Percentiles rank a stretch among this genome's conserved stretches.
Conservation (phyloP, 2,797 vertebrate species). For the Neosilurus mollespiculum region DNA sequence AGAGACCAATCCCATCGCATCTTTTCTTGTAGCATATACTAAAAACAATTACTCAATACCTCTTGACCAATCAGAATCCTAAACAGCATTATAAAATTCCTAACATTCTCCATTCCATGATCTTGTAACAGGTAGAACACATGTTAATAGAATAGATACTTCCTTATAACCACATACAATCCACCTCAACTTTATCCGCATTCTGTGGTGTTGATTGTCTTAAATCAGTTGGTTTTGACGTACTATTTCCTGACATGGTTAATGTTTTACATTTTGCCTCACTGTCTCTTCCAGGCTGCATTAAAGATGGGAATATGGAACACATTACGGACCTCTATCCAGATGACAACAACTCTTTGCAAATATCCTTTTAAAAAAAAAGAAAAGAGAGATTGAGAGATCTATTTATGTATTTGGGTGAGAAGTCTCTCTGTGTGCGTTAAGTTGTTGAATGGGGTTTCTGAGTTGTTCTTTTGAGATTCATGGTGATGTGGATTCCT, state of each 20-base stretch:
- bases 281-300: constrained; percentile 71
- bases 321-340: constrained; percentile 82
- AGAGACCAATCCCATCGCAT: background rate
- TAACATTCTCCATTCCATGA: background rate
- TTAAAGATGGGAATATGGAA: constrained; percentile 64
- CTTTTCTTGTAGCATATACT: background rate
- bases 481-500: background rate
- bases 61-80: background rate
- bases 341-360: constrained; percentile 83
- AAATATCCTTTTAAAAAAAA: constrained; percentile 86
- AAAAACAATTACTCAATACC: background rate
- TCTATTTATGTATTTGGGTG: background rate
- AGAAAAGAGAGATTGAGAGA: background rate
- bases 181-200: background rate
- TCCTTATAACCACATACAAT: background rate
- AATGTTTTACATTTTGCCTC: background rate
- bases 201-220: background rate
- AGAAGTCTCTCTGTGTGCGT: background rate
- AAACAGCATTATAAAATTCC: background rate
- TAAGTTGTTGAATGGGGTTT: background rate
- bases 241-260: background rate
- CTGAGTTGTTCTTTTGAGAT: background rate
- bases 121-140: background rate
- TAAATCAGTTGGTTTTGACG: background rate
- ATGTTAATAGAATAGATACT: background rate